Conservation (phyloP, 2,888 invertebrate genomes). For the Athalia cordata region DNA sequence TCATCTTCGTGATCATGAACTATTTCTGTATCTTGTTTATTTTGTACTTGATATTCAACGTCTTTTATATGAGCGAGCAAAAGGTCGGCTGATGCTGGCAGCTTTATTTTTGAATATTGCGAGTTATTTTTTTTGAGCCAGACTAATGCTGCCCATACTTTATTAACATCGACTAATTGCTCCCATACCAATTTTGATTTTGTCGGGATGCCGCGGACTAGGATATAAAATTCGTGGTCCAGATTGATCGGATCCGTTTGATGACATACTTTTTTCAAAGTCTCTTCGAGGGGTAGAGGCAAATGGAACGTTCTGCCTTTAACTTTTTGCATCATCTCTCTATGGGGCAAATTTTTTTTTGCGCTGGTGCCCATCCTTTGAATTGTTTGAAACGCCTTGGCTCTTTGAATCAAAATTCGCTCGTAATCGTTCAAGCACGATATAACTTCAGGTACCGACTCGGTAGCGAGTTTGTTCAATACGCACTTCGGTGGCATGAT, state of each 20-base stretch:
- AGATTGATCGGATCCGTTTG: conserved; percentile 58
- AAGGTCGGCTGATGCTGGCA: conserved; percentile 51
- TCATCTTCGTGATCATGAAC: background rate
- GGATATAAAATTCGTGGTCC: conserved; percentile 61
- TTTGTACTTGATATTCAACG: background rate
- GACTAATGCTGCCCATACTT: too few relatives aligned
- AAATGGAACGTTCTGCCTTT: conserved; percentile 55
- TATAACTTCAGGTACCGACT: conserved; percentile 50
- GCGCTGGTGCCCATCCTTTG: conserved; percentile 60
- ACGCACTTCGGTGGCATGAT: conserved; percentile 57
- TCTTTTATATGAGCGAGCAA: conserved; percentile 36
- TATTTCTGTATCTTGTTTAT: background rate
- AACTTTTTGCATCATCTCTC: conserved; percentile 48
- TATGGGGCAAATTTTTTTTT: conserved; percentile 57
- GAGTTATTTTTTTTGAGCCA: conserved; percentile 52
- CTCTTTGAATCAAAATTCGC: conserved; percentile 60
- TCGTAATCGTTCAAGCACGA: conserved; percentile 55
- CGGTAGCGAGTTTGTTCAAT: conserved; percentile 55
- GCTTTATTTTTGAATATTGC: conserved; percentile 55
- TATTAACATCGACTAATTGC: too few relatives aligned
- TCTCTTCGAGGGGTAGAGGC: conserved; percentile 61
- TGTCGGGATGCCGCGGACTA: conserved; percentile 61
- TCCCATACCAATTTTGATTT: conserved; percentile 51
- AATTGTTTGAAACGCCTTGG: conserved; percentile 67
- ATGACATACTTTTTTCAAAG: conserved; percentile 61